A percentile compares a stretch with the other conserved stretches of the same genome.
Conservation (phyloP, 2,113 vertebrate species). For the Natator depressus region DNA sequence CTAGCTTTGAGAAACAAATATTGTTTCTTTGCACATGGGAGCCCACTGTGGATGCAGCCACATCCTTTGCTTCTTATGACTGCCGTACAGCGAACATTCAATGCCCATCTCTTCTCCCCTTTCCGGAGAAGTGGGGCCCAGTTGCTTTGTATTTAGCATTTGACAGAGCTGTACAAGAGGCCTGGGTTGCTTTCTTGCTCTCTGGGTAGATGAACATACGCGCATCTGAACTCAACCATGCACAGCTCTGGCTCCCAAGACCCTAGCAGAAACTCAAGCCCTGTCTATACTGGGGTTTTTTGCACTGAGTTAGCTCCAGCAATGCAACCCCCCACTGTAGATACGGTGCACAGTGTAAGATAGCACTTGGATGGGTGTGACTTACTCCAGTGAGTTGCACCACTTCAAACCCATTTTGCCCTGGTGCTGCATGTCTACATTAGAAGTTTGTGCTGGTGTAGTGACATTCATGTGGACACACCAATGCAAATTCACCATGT, state of each 20-base stretch:
- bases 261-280: not conserved
- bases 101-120: not conserved
- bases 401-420: accelerated
- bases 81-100: accelerated
- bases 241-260: not conserved
- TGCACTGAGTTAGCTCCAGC: not conserved
- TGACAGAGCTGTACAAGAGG: not conserved
- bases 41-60: accelerated
- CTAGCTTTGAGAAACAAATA: not conserved
- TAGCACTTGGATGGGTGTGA: accelerated
- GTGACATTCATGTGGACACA: accelerated
- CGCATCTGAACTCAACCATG: not conserved
- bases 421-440: accelerated
- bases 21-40: accelerated
- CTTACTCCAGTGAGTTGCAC: not conserved
- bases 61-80: accelerated
- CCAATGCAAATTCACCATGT: accelerated
- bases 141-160: not conserved
- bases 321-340: not conserved
- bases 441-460: accelerated
- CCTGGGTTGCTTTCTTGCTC: not conserved
- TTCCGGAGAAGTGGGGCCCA: accelerated
- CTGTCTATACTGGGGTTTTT: not conserved
- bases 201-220: not conserved
- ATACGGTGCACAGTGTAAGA: accelerated